A percentile compares a stretch with the other conserved stretches of the same genome.
Conservation (phyloP, 2,113 vertebrate species). For the Mohoua ochrocephala region DNA sequence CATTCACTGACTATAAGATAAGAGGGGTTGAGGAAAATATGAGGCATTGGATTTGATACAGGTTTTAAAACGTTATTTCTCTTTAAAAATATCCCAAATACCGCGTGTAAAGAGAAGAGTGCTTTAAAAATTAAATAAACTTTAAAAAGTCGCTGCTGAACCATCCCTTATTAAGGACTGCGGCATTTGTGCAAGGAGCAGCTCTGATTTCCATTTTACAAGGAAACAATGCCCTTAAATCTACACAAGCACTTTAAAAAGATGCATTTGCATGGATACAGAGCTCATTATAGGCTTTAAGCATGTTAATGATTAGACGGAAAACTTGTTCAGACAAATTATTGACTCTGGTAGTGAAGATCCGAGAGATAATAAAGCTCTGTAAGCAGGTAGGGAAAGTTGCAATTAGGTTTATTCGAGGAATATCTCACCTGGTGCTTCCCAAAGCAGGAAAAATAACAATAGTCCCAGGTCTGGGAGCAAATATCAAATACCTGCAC, state of each 20-base stretch:
- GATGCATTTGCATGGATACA: not conserved
- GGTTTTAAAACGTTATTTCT: not conserved
- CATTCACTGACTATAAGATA: not conserved
- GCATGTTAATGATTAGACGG: not conserved
- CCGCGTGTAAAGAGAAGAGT: not conserved
- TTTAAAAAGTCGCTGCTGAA: not conserved
- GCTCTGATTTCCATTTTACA: not conserved
- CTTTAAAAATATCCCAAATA: not conserved
- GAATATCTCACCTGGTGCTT: not conserved
- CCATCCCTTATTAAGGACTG: not conserved
- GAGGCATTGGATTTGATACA: not conserved
- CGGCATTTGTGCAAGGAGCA: not conserved
- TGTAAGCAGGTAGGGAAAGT: not conserved
- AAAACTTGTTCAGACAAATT: constrained; percentile 36
- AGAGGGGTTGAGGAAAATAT: not conserved
- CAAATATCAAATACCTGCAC: not conserved
- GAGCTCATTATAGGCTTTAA: not conserved
- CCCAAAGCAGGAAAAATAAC: not conserved
- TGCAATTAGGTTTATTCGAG: not conserved
- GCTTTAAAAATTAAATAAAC: not conserved
- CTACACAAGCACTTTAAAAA: not conserved
- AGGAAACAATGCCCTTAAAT: constrained; percentile 9
- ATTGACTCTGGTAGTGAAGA: not conserved
- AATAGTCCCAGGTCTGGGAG: not conserved
- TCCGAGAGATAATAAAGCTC: not conserved